These are phyloP conservation scores for Drosophila aff. DNA, from an alignment of 1,140 invertebrate genomes.

Conservation along the genomic window DNA sequence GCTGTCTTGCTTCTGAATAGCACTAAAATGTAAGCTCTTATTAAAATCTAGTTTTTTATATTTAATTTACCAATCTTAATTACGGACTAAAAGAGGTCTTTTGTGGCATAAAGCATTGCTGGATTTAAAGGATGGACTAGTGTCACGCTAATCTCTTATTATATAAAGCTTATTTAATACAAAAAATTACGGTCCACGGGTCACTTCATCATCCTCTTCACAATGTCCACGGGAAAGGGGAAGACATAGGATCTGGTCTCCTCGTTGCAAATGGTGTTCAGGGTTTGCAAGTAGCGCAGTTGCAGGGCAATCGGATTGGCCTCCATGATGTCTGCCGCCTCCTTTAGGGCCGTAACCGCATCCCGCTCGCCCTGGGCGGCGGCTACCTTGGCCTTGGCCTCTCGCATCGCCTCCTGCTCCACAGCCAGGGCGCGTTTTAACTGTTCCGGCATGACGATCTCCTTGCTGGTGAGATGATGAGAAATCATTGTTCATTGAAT, in stretches of 20 bases:
- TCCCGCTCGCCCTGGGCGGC: conserved; percentile 93
- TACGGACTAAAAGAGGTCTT: not conserved
- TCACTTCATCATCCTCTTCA: conserved; percentile 53
- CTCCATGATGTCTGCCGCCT: conserved; percentile 95
- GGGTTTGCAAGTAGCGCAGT: conserved; percentile 87
- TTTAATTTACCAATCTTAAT: not conserved
- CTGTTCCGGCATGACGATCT: conserved; percentile 93
- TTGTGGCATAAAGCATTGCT: conserved; percentile 13
- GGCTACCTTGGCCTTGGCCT: conserved; percentile 91
- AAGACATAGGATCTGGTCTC: conserved; percentile 62
- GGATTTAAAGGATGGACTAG: conserved; percentile 14
- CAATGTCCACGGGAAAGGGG: conserved; percentile 62
- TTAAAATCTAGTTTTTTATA: not conserved
- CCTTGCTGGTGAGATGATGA: conserved; percentile 90
- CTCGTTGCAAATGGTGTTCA: conserved; percentile 91
- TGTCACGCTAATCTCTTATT: not conserved
- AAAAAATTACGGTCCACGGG: conserved; percentile 5
- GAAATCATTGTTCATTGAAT: not conserved
- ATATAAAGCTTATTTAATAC: not conserved
- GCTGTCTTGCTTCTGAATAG: not conserved
- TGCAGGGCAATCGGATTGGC: conserved; percentile 92
- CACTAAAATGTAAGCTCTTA: not conserved
- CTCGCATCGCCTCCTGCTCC: conserved; percentile 92
- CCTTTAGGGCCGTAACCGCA: conserved; percentile 93
- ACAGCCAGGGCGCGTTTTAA: conserved; percentile 94